phyloP scores from a whole-genome alignment of 2,888 invertebrate genomes.

The Lepeophtheirus nordmannii region DNA sequence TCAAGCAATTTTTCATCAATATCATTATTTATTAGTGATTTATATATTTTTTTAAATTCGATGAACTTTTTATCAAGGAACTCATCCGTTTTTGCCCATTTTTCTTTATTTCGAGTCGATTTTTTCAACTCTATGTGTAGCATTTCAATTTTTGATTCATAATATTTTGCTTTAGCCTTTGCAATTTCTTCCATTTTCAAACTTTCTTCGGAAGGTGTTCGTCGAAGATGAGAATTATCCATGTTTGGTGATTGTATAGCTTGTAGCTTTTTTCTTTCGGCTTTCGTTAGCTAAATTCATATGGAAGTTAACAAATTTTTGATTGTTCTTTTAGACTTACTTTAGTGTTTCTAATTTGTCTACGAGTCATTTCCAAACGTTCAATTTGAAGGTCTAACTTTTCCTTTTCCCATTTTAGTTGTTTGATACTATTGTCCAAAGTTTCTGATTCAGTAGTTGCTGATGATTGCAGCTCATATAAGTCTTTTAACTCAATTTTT shows the following conservation, averaged over 20 bases:
- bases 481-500: conserved; percentile 5
- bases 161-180: background rate
- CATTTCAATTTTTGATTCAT: background rate
- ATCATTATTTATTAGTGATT: background rate
- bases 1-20: background rate
- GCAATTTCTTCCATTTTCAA: background rate
- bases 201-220: background rate
- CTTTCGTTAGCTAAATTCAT: background rate
- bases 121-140: background rate
- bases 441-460: background rate
- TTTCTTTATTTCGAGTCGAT: background rate
- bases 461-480: conserved; percentile 6
- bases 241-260: background rate
- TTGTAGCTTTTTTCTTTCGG: background rate
- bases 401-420: conserved; percentile 21
- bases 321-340: background rate
- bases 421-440: background rate
- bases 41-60: background rate
- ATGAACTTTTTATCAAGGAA: background rate
- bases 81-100: background rate
- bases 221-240: background rate
- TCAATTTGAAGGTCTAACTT: conserved; percentile 11
- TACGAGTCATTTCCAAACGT: conserved; percentile 11
- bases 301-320: background rate
- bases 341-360: conserved; percentile 20